Evolutionary conservation across 2,797 vertebrate genomes (phyloP).

Genomic region (Crax fasciolata): DNA sequence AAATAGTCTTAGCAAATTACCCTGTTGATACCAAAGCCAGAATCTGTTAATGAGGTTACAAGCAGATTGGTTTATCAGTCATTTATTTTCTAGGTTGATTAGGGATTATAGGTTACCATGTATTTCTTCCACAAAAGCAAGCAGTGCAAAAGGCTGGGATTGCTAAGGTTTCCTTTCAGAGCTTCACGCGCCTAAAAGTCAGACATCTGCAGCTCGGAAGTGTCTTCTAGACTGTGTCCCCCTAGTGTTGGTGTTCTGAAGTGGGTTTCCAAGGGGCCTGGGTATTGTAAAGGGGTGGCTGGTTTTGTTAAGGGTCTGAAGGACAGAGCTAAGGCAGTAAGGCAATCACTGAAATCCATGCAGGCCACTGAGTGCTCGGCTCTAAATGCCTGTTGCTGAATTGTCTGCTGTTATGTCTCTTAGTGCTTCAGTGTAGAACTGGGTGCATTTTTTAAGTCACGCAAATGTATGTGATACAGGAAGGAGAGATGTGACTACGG

Average conservation of each 20-base stretch:
- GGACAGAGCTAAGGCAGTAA: not conserved
- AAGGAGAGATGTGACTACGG: not conserved
- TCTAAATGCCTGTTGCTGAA: not conserved
- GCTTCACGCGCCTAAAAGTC: not conserved
- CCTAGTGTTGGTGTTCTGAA: not conserved
- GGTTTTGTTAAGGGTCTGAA: not conserved
- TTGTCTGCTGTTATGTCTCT: not conserved
- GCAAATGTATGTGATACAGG: not conserved
- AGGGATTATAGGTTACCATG: constrained; percentile 67
- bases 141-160: not conserved
- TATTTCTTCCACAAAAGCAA: constrained; percentile 21
- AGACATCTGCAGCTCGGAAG: not conserved
- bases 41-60: constrained; percentile 77
- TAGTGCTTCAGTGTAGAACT: not conserved
- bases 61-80: constrained; percentile 77
- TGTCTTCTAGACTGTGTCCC: not conserved
- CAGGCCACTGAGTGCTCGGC: not conserved
- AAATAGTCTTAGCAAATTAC: constrained; percentile 74
- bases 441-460: not conserved
- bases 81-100: constrained; percentile 79
- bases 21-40: constrained; percentile 74
- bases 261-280: not conserved
- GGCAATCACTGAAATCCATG: not conserved
- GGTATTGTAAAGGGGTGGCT: not conserved
- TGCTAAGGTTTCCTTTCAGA: not conserved